phyloP scores from a whole-genome alignment of 2,113 vertebrate species.

The Ovis aries region ARS-UI_Ramb_v3.0 NC_056054.1:185905001-185905500 shows the following conservation, averaged over 20 bases:
- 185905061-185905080: not conserved
- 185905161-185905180: not conserved
- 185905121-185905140: not conserved
- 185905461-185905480: constrained; percentile 16
- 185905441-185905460: not conserved
- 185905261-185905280: not conserved
- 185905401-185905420: not conserved
- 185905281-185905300: not conserved
- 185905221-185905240: not conserved
- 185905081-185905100: not conserved
- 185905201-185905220: not conserved
- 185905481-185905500: not conserved
- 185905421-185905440: not conserved
- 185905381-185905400: not conserved
- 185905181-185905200: not conserved
- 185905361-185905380: not conserved
- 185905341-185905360: not conserved
- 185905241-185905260: not conserved
- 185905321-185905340: not conserved
- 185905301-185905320: not conserved
- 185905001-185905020: not conserved
- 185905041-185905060: not conserved
- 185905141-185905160: not conserved
- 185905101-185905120: not conserved
- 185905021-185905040: not conserved